These are phyloP conservation scores for Akabosia matsudoensis DNA, from an alignment of 1,140 invertebrate genomes.

Conservation along the genomic window DNA sequence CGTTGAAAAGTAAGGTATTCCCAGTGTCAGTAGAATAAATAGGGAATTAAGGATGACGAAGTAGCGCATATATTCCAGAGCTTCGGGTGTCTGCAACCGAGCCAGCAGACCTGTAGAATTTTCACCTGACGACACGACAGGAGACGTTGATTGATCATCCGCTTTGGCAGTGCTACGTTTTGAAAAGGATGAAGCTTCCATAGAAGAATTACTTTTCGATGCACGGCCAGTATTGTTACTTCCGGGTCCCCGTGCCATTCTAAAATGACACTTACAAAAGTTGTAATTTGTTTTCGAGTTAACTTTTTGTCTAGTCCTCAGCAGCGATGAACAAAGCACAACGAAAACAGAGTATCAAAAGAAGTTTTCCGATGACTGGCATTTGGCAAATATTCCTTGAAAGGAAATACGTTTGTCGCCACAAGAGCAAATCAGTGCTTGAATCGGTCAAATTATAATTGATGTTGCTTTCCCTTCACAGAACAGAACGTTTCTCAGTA, in stretches of 20 bases:
- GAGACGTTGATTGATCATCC: background rate
- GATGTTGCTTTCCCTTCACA: too few relatives aligned
- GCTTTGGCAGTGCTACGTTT: background rate
- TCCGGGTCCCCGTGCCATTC: background rate
- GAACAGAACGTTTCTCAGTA: too few relatives aligned
- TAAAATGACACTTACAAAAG: too few relatives aligned
- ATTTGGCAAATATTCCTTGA: too few relatives aligned
- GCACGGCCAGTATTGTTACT: background rate
- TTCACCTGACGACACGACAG: background rate
- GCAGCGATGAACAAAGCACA: too few relatives aligned
- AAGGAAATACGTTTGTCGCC: too few relatives aligned
- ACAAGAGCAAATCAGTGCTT: too few relatives aligned
- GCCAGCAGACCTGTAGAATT: background rate
- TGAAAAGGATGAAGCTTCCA: background rate
- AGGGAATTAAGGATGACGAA: conserved; percentile 25
- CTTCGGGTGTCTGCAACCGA: conserved; percentile 23
- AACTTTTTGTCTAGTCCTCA: too few relatives aligned
- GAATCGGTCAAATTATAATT: too few relatives aligned
- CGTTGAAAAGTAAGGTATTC: background rate
- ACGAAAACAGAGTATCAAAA: too few relatives aligned
- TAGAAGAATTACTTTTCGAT: background rate
- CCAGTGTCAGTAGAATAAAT: conserved; percentile 9
- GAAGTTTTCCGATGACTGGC: too few relatives aligned
- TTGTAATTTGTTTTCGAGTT: too few relatives aligned
- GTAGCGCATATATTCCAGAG: conserved; percentile 28